Evolutionary conservation across 2,113 vertebrate species (phyloP).

Genomic region (Corythoichthys intestinalis): DNA sequence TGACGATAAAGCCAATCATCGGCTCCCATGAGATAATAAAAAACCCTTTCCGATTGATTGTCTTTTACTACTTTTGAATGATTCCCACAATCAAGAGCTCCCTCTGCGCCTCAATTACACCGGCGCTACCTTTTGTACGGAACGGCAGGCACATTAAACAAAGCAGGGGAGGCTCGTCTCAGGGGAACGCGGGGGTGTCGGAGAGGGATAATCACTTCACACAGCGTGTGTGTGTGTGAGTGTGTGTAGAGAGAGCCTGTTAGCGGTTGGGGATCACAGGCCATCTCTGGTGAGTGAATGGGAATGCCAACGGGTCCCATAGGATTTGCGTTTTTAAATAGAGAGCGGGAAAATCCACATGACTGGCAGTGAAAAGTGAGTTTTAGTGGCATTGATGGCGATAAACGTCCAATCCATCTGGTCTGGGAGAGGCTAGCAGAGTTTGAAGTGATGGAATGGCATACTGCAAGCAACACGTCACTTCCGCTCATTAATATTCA

Average conservation of each 20-base stretch:
- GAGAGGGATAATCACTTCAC: conserved; percentile 75
- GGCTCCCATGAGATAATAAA: too few relatives aligned
- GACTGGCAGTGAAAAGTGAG: too few relatives aligned
- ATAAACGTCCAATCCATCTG: too few relatives aligned
- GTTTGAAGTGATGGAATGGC: too few relatives aligned
- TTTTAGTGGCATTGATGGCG: too few relatives aligned
- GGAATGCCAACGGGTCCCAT: conserved; percentile 70
- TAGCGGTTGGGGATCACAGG: conserved; percentile 71
- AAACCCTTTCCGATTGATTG: too few relatives aligned
- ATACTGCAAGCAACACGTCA: too few relatives aligned
- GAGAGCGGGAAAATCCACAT: conserved; percentile 50
- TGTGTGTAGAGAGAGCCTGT: conserved; percentile 53
- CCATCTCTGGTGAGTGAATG: conserved; percentile 67
- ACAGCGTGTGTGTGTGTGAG: conserved; percentile 46
- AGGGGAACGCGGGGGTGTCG: conserved; percentile 69
- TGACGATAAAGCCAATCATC: too few relatives aligned
- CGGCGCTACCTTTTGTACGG: conserved; percentile 65
- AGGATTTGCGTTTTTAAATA: conserved; percentile 64
- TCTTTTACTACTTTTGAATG: conserved; percentile 10
- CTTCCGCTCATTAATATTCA: too few relatives aligned
- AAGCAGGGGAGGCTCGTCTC: conserved; percentile 65
- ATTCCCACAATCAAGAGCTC: conserved; percentile 51
- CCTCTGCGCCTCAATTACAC: conserved; percentile 66
- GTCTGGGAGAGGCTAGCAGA: too few relatives aligned
- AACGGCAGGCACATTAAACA: conserved; percentile 72